Evolutionary conservation across 2,797 vertebrate species (phyloP), one percentile per base, ranked within the genome.

Genomic region (Phataginus tetradactyla): DNA sequence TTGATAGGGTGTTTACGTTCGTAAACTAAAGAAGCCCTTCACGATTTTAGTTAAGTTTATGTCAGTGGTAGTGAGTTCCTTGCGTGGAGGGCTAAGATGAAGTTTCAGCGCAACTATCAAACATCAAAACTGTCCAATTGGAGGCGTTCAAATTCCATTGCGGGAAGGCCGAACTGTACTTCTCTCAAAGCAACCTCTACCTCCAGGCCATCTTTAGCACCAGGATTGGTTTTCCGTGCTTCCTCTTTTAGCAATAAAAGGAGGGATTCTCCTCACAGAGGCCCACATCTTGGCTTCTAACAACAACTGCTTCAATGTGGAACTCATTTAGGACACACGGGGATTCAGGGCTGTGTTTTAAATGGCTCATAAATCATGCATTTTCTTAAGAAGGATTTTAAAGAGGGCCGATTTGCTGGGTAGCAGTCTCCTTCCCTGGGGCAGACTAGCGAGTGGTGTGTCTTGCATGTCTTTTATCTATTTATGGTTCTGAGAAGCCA

Each of bases 321-420:
- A 95, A 71, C 61, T 95, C 95, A 96, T 94, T 96, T 96, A 42
- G 69, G 79, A 42, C 34, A 17, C 75, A 27, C 0, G 11, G 27
- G 64, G 49, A 55, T 61, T 96, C 80, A 23, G 27, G 29, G 96
- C 85, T 97, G 71, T 77, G 84, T 96, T 98, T 97, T 96, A 97
- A 97, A 96, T 75, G 96, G 80, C 97, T 97, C 97, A 97, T 97
- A 95, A 96, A 98, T 97, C 97, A 97, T n/a, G 96, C 57, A 86
- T 97, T 98, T 98, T 66, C 95, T 97, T 97, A 87, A 94, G 96
- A 81, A 95, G 39, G 95, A 97, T 97, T 98, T 90, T 92, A 69
- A 97, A 96, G 88, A 95, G 78, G 79, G 72, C 18, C 5, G 7
- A 63, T 69, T 75, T 61, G 4, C 80, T 9, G 49, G 85, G 88